These are phyloP conservation scores for Erpornis zantholeuca DNA, from an alignment of 2,113 vertebrate genomes.

Conservation along the genomic window DNA sequence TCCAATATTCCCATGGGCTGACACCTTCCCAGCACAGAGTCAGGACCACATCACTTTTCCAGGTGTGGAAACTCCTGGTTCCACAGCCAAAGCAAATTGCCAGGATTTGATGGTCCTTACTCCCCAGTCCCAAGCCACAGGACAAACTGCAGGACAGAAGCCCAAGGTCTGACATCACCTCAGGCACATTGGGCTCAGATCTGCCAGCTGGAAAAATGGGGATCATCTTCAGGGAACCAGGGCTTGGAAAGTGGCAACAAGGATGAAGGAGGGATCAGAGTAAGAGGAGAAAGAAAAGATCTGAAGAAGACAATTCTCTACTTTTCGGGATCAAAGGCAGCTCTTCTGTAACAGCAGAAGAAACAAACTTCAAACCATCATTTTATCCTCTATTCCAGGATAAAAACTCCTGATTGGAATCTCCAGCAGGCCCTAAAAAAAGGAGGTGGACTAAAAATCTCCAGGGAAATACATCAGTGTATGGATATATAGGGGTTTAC, in stretches of 20 bases:
- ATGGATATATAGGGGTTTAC: not conserved
- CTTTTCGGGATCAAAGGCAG: not conserved
- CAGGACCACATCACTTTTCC: too few relatives aligned
- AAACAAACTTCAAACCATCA: not conserved
- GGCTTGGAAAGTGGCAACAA: not conserved
- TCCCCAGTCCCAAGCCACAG: not conserved
- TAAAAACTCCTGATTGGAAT: not conserved
- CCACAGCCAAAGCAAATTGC: not conserved
- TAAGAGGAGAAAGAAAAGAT: not conserved
- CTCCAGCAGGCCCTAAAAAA: not conserved
- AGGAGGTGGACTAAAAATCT: not conserved
- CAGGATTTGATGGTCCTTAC: not conserved
- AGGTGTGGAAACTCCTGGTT: not conserved
- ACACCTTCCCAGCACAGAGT: not conserved
- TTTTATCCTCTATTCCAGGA: not conserved
- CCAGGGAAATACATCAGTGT: not conserved
- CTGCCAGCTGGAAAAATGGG: not conserved
- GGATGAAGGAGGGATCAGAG: not conserved
- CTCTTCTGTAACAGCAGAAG: not conserved
- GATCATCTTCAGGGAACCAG: not conserved
- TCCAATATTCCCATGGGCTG: too few relatives aligned
- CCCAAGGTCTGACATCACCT: not conserved
- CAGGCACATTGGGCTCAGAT: not conserved
- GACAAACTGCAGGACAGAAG: not conserved
- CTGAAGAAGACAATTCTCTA: not conserved